Evolutionary conservation across 2,113 vertebrate species (phyloP).

Genomic region (Alligator mississippiensis): DNA sequence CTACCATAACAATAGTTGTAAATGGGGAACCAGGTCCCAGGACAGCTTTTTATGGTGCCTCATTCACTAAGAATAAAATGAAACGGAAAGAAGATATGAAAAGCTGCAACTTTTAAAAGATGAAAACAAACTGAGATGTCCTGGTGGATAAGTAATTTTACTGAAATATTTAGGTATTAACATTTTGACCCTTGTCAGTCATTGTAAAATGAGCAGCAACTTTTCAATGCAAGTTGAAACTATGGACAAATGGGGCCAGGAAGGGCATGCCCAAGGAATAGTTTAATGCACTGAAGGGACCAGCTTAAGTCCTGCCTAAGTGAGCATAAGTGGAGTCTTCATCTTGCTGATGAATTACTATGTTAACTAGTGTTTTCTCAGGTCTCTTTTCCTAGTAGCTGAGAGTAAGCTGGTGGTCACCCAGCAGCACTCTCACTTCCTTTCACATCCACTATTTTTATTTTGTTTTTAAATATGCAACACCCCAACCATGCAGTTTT

Average conservation of each 20-base stretch:
- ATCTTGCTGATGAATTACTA: not conserved
- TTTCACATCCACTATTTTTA: not conserved
- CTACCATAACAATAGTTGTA: not conserved
- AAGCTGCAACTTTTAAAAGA: not conserved
- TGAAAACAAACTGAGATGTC: not conserved
- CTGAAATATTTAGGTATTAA: not conserved
- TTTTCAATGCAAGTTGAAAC: not conserved
- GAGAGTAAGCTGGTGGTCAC: not conserved
- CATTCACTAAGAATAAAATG: not conserved
- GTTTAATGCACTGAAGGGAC: not conserved
- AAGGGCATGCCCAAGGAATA: not conserved
- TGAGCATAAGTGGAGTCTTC: not conserved
- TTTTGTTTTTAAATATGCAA: not conserved
- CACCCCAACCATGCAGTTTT: not conserved
- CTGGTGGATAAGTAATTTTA: not conserved
- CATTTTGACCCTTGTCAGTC: not conserved
- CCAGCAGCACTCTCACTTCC: not conserved
- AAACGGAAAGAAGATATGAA: not conserved
- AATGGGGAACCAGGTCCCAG: conserved; percentile 5
- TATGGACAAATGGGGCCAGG: fast-evolving
- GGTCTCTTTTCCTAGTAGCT: not conserved
- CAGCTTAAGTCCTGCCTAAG: not conserved
- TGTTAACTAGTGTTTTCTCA: not conserved
- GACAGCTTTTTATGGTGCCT: not conserved
- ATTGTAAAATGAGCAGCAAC: not conserved